Percentiles rank a stretch among this genome's conserved stretches.
These are phyloP conservation scores for Troglohyphantes excavatus DNA, from an alignment of 2,888 invertebrate genomes.

Conservation along the genomic window DNA sequence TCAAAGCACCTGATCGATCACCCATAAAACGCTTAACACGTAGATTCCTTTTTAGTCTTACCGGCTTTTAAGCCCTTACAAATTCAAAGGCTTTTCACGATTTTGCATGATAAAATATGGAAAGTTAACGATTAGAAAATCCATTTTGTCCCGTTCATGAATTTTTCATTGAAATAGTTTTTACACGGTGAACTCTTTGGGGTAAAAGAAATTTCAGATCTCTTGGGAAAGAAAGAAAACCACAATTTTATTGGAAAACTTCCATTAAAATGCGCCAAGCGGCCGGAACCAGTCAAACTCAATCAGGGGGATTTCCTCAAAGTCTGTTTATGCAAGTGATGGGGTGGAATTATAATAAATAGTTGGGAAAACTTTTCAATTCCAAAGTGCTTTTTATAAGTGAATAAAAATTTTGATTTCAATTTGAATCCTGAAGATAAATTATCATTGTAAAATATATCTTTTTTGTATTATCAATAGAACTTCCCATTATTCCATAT, in stretches of 20 bases:
- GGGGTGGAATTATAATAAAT: background rate
- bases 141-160: slow-evolving; percentile 41
- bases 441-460: background rate
- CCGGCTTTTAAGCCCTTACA: background rate
- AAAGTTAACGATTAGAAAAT: slow-evolving; percentile 32
- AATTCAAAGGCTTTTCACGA: slow-evolving; percentile 10
- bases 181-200: background rate
- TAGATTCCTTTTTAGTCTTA: background rate
- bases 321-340: background rate
- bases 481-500: too few relatives aligned
- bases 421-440: background rate
- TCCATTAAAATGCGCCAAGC: background rate
- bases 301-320: background rate
- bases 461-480: too few relatives aligned
- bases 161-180: slow-evolving; percentile 43
- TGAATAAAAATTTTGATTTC: background rate
- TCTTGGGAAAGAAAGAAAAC: slow-evolving; percentile 2
- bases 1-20: slow-evolving; percentile 15
- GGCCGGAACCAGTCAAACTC: background rate
- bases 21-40: slow-evolving; percentile 17
- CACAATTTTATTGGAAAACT: slow-evolving; percentile 25
- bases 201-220: background rate
- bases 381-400: background rate
- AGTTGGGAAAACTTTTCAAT: too few relatives aligned
- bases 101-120: slow-evolving; percentile 33